phyloP scores from a whole-genome alignment of 2,113 vertebrate genomes.

The Neodontobutis hainanensis region DNA sequence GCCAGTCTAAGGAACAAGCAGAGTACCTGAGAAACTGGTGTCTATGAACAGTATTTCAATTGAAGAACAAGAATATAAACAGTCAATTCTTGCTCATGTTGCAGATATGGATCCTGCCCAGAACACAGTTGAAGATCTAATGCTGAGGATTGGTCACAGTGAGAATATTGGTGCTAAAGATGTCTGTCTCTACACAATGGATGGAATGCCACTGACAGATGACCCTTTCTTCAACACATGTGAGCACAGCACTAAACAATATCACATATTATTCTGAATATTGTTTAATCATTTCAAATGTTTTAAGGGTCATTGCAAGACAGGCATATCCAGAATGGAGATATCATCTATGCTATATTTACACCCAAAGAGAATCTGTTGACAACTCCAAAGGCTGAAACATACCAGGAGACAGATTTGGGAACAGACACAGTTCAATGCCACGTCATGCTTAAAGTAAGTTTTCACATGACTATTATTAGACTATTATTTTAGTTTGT shows the following conservation, averaged over 20 bases:
- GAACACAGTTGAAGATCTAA: slow-evolving; percentile 64
- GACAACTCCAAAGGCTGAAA: neutral
- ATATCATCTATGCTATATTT: slow-evolving; percentile 60
- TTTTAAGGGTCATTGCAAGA: slow-evolving; percentile 60
- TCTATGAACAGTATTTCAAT: too few relatives aligned
- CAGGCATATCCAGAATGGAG: slow-evolving; percentile 55
- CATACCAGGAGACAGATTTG: rapidly evolving
- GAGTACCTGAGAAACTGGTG: too few relatives aligned
- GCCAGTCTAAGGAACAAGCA: too few relatives aligned
- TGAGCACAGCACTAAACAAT: slow-evolving; percentile 28
- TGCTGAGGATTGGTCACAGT: slow-evolving; percentile 44
- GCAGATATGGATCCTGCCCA: slow-evolving; percentile 60
- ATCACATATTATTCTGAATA: neutral
- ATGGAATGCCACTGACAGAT: slow-evolving; percentile 61
- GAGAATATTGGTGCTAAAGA: slow-evolving; percentile 24
- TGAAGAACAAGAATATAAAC: neutral
- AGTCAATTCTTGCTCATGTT: neutral
- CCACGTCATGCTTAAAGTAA: slow-evolving; percentile 63
- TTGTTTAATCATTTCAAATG: neutral
- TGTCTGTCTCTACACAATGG: slow-evolving; percentile 55
- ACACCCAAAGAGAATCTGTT: slow-evolving; percentile 58
- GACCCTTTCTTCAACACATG: slow-evolving; percentile 71
- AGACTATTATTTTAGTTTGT: too few relatives aligned
- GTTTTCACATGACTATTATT: neutral
- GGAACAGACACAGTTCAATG: slow-evolving; percentile 38